Base-by-base conservation (phyloP, 92 coral and sea anemone species). In the Montipora capitata region DNA sequence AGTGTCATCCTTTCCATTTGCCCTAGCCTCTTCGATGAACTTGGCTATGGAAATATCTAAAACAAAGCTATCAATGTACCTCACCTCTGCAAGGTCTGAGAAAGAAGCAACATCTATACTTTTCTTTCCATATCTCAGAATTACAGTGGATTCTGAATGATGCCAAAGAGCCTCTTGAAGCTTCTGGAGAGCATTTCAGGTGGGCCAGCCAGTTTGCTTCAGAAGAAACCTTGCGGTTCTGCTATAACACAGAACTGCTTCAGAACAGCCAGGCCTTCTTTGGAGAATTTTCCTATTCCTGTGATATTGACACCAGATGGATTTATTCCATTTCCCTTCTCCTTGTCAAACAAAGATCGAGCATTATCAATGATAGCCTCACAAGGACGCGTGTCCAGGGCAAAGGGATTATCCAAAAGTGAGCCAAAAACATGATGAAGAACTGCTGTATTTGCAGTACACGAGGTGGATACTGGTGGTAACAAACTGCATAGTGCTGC, bases 321-420 rank as follows among this genome's bases (percentile, higher is more conserved):
- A 54, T 54, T 3, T 11, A 9, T 54, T 54, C 59, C 59, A 9
- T 54, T 54, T 9, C 13, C 59, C 59, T 15, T 54, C 59, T 54
- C 59, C 10, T 54, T 15, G 13, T 2, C 11, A 9, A 54, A 15
- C 13, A 54, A 2, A 54, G 7, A 9, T 54, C 13, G 13, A 54
- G 59, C 59, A 9, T 15, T 54, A 9, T 54, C 59, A 54, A 54
- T 54, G 59, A 54, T 15, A 2, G 59, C 5, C 13, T 7, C 13
- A 54, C 59, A 54, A 9, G 10, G 59, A 87, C 45, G 49, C 92
- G 52, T 16, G 45, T 12, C 67, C 51, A 88, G 75, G 75, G 42
- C 35, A 14, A 68, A 68, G 72, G 72, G 72, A 68, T 68, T 40
- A 35, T 42, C 13, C 15, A 68, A 27, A 12, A 68, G n/a, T 68